phyloP scores from a whole-genome alignment of 1,140 invertebrate genomes.

The Drosophila dunni region DNA sequence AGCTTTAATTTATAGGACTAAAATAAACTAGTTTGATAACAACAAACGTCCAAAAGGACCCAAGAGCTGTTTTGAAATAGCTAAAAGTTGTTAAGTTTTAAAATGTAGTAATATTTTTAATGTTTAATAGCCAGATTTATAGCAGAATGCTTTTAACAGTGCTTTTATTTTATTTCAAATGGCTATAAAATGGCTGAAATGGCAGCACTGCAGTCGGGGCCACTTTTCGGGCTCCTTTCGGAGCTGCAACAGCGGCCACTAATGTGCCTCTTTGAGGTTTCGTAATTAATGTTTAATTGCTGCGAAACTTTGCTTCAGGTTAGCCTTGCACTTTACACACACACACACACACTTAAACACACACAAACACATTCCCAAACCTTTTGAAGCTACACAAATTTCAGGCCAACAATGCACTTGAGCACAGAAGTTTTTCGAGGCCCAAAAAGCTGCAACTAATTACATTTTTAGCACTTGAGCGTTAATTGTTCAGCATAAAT shows the following conservation, averaged over 20 bases:
- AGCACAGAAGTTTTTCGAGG: constrained; percentile 12
- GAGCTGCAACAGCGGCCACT: constrained; percentile 57
- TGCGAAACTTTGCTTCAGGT: constrained; percentile 54
- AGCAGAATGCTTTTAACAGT: too few species aligned
- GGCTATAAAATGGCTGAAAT: too few species aligned
- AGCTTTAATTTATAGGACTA: too few species aligned
- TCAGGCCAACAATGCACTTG: constrained; percentile 5
- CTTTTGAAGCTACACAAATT: not conserved
- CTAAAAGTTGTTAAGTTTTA: too few species aligned
- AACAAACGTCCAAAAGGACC: too few species aligned
- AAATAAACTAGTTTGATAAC: too few species aligned
- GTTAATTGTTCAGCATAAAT: constrained; percentile 17
- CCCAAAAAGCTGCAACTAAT: constrained; percentile 16
- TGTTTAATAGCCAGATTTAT: too few species aligned
- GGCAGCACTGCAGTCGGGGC: not conserved
- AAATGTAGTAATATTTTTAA: too few species aligned
- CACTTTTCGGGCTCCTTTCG: constrained; percentile 10
- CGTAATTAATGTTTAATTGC: constrained; percentile 65
- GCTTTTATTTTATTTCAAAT: too few species aligned
- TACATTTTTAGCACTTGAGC: constrained; percentile 6
- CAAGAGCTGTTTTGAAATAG: too few species aligned
- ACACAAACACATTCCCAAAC: constrained; percentile 3
- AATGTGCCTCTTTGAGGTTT: constrained; percentile 70
- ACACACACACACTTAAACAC: constrained; percentile 16
- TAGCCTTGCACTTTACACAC: constrained; percentile 25